Evolutionary conservation across 2,797 vertebrate genomes (phyloP).

Genomic region (Dipus sagitta): DNA sequence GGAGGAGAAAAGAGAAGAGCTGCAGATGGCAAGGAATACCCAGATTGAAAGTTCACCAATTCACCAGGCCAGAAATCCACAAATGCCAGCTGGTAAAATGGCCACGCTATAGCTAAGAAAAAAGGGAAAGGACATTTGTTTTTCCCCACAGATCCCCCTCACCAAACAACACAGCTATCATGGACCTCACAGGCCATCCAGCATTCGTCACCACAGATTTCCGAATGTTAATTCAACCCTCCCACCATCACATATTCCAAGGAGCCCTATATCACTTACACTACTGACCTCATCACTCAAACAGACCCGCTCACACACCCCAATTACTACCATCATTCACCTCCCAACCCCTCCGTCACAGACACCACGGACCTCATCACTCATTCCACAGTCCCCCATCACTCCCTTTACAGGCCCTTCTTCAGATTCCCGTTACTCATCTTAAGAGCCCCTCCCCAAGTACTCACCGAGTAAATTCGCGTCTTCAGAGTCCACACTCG

Average conservation of each 20-base stretch:
- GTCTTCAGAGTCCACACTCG: constrained; percentile 19
- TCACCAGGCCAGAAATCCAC: constrained; percentile 59
- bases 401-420: background rate
- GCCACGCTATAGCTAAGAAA: constrained; percentile 26
- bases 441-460: constrained; percentile 1
- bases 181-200: background rate
- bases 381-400: background rate
- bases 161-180: constrained; percentile 7
- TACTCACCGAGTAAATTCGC: constrained; percentile 37
- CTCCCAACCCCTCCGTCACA: background rate
- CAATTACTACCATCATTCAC: constrained; percentile 16
- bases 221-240: background rate
- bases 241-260: background rate
- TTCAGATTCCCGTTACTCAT: background rate
- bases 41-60: constrained; percentile 53
- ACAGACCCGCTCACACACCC: background rate
- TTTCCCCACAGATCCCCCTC: constrained; percentile 33
- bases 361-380: background rate
- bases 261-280: background rate
- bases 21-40: constrained; percentile 39
- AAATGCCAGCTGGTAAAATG: constrained; percentile 62
- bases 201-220: background rate
- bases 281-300: background rate
- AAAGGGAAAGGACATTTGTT: constrained; percentile 50
- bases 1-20: constrained; percentile 59